Conservation (phyloP, 1,140 invertebrate genomes). For the Drosophila erecta region DNA sequence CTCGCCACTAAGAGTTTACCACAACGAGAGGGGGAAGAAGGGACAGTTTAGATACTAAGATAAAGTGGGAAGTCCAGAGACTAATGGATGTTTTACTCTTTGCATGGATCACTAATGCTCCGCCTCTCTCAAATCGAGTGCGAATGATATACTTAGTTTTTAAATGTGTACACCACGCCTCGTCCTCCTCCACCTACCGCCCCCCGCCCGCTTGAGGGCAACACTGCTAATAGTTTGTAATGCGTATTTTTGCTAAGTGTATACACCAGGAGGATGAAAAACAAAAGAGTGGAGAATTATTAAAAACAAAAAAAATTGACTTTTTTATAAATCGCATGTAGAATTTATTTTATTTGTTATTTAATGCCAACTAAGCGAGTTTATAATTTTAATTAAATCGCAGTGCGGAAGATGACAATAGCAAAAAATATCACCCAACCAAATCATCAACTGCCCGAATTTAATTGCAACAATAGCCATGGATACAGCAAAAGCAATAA, state of each 20-base stretch:
- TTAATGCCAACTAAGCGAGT: constrained; percentile 79
- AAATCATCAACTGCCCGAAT: constrained; percentile 41
- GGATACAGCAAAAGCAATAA: constrained; percentile 21
- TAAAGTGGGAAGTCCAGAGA: constrained; percentile 11
- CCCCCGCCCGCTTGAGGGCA: constrained; percentile 30
- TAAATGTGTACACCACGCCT: constrained; percentile 61
- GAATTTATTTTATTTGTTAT: constrained; percentile 78
- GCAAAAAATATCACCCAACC: background rate
- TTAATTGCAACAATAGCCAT: constrained; percentile 45
- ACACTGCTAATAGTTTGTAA: constrained; percentile 64
- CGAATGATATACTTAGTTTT: constrained; percentile 59
- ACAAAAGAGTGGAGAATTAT: constrained; percentile 15
- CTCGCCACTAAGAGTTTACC: constrained; percentile 91
- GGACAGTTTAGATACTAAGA: constrained; percentile 91
- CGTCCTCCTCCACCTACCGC: constrained; percentile 17
- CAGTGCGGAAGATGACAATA: constrained; percentile 18
- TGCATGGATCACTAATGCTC: constrained; percentile 18
- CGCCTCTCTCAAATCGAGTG: constrained; percentile 28
- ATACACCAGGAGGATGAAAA: constrained; percentile 59
- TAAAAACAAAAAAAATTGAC: constrained; percentile 7
- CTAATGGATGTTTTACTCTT: constrained; percentile 3
- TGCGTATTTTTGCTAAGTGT: constrained; percentile 81
- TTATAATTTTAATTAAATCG: constrained; percentile 73
- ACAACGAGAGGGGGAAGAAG: constrained; percentile 90
- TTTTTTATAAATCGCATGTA: constrained; percentile 61